Base-by-base conservation (phyloP, 2,113 vertebrate species). In the Bos taurus region DNA sequence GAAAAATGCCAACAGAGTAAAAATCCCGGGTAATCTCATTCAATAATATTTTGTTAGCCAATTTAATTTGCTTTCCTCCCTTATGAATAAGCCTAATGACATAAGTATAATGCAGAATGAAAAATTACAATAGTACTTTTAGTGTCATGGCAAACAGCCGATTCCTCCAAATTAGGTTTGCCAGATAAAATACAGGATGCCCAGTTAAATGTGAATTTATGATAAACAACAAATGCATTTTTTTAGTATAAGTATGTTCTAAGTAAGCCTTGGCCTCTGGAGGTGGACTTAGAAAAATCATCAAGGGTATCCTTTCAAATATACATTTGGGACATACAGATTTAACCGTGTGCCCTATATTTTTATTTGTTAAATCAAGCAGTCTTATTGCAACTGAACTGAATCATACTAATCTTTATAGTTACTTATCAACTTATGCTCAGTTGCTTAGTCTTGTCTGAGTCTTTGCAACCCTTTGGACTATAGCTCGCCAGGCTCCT, bases 51-150 rank as follows among this genome's bases (percentile, higher is more conserved):
- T 97, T 71, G 16, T 43, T 96, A 40, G 83, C 1, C 36, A 67
- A 95, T 87, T 86, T 33, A 97, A 95, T 94, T 96, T 91, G 0
- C 83, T 96, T 67, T 83, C 82, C 67, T 93, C 67, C 95, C 1
- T 80, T 17, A 26, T n/a, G 89, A 95, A 82, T 36, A 88, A 83
- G 5, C 21, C 52, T 77, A 71, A 94, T 50, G 89, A 48, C 40
- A 88, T 52, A 94, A 97, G 43, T 48, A 52, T 15, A 93, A 90
- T 84, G 48, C 1, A 6, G 60, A 33, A 93, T 95, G 95, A 96
- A 97, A 81, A 77, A 94, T 74, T 56, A 60, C 81, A 94, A 90
- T 85, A 25, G 71, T 36, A 21, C 54, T 86, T 54, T 59, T n/a
- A 95, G 16, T 78, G 1, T 81, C 74, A 2, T 28, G 71, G 54